Conservation (phyloP, 2,888 invertebrate genomes). For the Gandaritis pyraliata region DNA sequence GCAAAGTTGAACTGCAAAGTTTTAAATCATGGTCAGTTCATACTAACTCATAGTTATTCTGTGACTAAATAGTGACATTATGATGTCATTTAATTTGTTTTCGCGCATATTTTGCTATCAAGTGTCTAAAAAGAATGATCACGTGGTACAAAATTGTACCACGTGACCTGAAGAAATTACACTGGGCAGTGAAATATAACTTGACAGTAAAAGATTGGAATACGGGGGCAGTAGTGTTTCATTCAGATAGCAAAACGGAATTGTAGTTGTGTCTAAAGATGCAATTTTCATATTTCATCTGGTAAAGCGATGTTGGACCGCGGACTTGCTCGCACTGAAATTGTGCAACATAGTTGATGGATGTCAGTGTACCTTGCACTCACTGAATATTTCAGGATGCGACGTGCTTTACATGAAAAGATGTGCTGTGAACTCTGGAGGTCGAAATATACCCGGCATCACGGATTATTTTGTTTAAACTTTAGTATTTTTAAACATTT, state of each 20-base stretch:
- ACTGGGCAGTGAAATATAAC: too few relatives aligned
- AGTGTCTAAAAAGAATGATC: too few relatives aligned
- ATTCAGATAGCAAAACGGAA: constrained; percentile 27
- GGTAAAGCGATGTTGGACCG: constrained; percentile 23
- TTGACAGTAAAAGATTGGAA: too few relatives aligned
- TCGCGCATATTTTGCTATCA: too few relatives aligned
- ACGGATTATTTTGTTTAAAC: background rate
- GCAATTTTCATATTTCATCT: constrained; percentile 46
- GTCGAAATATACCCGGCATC: background rate
- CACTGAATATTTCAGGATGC: constrained; percentile 20
- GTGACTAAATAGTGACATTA: too few relatives aligned
- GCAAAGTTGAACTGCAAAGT: too few relatives aligned
- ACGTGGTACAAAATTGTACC: too few relatives aligned
- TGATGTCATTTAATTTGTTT: too few relatives aligned
- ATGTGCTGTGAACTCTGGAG: background rate
- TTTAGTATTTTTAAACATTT: background rate
- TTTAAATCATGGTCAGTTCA: too few relatives aligned
- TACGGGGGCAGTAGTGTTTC: constrained; percentile 10
- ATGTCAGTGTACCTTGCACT: constrained; percentile 21
- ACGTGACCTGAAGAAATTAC: too few relatives aligned
- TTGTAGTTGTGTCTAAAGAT: constrained; percentile 31
- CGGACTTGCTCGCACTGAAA: constrained; percentile 37
- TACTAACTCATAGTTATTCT: too few relatives aligned
- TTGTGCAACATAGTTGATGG: constrained; percentile 29
- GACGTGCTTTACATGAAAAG: constrained; percentile 3